Evolutionary conservation across 1,140 invertebrate genomes (phyloP).

Genomic region (Marisa cornuarietis): DNA sequence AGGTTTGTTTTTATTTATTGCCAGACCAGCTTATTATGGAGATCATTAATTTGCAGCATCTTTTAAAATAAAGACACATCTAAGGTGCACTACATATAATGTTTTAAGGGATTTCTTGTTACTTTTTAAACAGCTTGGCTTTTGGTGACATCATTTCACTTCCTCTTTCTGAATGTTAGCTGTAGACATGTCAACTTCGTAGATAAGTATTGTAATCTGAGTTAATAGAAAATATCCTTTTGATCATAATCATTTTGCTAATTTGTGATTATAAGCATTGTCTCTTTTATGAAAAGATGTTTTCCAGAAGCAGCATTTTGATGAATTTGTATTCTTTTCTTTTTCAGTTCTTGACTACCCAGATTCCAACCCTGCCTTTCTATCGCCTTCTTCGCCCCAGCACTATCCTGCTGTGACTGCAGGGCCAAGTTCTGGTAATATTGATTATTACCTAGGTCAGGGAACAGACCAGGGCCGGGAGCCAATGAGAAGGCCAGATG

Average conservation of each 20-base stretch:
- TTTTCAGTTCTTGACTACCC: slow-evolving; percentile 31
- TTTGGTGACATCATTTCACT: no score
- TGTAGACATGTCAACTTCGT: not conserved
- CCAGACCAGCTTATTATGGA: no score
- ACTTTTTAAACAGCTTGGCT: no score
- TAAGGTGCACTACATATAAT: no score
- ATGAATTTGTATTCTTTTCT: slow-evolving; percentile 19
- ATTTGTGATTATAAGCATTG: no score
- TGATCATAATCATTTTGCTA: not conserved
- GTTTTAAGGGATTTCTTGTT: no score
- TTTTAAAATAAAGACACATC: no score
- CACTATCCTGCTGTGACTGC: not conserved
- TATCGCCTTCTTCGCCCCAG: slow-evolving; percentile 34
- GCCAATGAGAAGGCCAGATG: not conserved
- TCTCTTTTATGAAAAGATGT: not conserved
- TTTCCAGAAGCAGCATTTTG: not conserved
- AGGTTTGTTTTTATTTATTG: not conserved
- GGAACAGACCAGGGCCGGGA: not conserved
- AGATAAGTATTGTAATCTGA: not conserved
- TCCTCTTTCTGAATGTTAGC: not conserved
- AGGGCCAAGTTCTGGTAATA: slow-evolving; percentile 4
- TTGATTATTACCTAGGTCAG: slow-evolving; percentile 20
- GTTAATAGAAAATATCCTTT: not conserved
- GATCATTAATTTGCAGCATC: no score
- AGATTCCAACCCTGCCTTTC: slow-evolving; percentile 32